Percentiles rank a stretch among this genome's conserved stretches.
phyloP scores from a whole-genome alignment of 2,888 invertebrate species.

The Lissocephala sabroskyi region DNA sequence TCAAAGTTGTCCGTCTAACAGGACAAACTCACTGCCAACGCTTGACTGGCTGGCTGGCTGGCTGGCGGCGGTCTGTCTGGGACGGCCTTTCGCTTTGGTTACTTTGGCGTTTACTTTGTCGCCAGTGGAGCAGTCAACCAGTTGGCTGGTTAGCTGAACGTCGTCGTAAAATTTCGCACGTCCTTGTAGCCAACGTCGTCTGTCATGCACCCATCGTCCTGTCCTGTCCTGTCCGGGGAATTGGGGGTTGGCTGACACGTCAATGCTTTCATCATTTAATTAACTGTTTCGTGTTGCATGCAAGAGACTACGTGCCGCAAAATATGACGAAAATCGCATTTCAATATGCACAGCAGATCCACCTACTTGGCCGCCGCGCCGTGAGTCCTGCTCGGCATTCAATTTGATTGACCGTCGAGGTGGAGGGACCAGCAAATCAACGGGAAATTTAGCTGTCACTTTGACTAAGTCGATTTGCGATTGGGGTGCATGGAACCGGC shows the following conservation, averaged over 20 bases:
- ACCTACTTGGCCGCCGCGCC: slow-evolving; percentile 20
- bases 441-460: slow-evolving; percentile 56
- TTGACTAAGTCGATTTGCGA: slow-evolving; percentile 1
- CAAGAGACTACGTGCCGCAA: slow-evolving; percentile 15
- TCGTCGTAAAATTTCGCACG: too few relatives aligned
- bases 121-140: too few relatives aligned
- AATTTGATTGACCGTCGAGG: slow-evolving; percentile 45
- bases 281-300: slow-evolving; percentile 51
- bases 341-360: slow-evolving; percentile 25
- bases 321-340: slow-evolving; percentile 42
- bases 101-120: too few relatives aligned
- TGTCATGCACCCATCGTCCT: too few relatives aligned
- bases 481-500: not conserved
- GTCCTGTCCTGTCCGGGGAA: slow-evolving; percentile 20
- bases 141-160: too few relatives aligned
- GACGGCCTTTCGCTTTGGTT: too few relatives aligned
- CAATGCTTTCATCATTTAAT: slow-evolving; percentile 65
- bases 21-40: too few relatives aligned
- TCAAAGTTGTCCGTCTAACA: slow-evolving; percentile 4
- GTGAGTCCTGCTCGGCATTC: slow-evolving; percentile 33
- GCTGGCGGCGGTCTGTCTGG: too few relatives aligned
- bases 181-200: too few relatives aligned
- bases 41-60: too few relatives aligned
- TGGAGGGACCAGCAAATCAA: slow-evolving; percentile 10
- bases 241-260: slow-evolving; percentile 53